A percentile compares a stretch with the other conserved stretches of the same genome.
Evolutionary conservation across 92 coral and sea anemone species (phyloP).

Genomic region (Bergia sp.): DNA sequence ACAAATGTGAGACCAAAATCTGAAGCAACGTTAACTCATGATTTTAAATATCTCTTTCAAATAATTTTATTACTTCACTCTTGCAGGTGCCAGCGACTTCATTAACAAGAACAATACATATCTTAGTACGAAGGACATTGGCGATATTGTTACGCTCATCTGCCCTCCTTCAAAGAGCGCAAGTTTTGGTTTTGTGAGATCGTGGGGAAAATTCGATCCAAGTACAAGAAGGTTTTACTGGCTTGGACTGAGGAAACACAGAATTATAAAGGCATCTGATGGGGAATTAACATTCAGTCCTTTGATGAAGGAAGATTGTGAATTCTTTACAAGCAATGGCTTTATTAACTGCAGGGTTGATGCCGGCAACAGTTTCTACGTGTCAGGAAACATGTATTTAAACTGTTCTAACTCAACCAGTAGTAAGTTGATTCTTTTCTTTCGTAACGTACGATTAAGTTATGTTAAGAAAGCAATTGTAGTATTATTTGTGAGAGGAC

Average conservation of each 20-base stretch:
- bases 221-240: not conserved
- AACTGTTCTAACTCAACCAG: no score
- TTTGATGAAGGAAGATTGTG: not conserved
- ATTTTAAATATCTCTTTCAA: no score
- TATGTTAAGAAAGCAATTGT: no score
- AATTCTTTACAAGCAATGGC: not conserved
- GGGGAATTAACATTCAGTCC: conserved; percentile 23
- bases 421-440: no score
- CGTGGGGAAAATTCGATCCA: conserved; percentile 20
- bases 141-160: not conserved
- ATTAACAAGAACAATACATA: no score
- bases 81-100: conserved; percentile 7
- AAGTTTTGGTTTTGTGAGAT: conserved; percentile 11
- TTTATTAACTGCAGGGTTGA: conserved; percentile 29
- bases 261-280: not conserved
- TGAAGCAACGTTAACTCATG: no score
- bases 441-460: no score
- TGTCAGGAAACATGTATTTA: not conserved
- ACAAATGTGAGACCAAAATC: no score
- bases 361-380: conserved; percentile 13
- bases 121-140: not conserved
- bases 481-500: no score
- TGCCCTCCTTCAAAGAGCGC: not conserved
- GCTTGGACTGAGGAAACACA: not conserved
- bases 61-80: no score